These are phyloP conservation scores for Hydractinia echinata DNA, from an alignment of 30 jellyfish, hydroid and myxozoan genomes.

Conservation along the genomic window DNA sequence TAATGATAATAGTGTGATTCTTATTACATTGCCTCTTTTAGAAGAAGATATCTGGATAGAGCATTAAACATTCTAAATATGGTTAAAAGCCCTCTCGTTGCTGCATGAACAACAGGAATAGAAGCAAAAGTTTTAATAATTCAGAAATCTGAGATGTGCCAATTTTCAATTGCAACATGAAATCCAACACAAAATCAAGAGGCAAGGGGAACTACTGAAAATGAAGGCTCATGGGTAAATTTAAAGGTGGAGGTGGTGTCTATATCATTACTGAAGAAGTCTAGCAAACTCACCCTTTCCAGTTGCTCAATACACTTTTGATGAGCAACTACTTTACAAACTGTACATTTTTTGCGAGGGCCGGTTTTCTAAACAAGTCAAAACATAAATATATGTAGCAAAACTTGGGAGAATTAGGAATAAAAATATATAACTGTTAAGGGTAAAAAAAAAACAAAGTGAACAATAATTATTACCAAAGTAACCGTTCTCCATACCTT, in stretches of 20 bases:
- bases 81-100: too few relatives aligned
- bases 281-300: slow-evolving; percentile 48
- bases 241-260: background rate
- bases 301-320: slow-evolving; percentile 79
- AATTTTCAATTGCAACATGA: too few relatives aligned
- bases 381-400: background rate
- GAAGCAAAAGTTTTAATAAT: too few relatives aligned
- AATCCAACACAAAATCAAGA: too few relatives aligned
- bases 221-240: too few relatives aligned
- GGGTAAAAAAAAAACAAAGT: background rate
- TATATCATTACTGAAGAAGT: background rate
- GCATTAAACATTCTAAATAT: too few relatives aligned
- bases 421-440: background rate
- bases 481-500: slow-evolving; percentile 36
- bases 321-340: slow-evolving; percentile 82
- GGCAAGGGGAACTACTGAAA: too few relatives aligned
- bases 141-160: too few relatives aligned
- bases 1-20: too few relatives aligned
- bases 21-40: too few relatives aligned
- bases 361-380: slow-evolving; percentile 70
- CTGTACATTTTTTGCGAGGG: slow-evolving; percentile 82
- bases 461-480: background rate
- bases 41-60: too few relatives aligned
- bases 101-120: too few relatives aligned
- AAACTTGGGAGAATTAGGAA: background rate